phyloP scores from a whole-genome alignment of 1,140 invertebrate species.

The Drosophila ficusphila region DNA sequence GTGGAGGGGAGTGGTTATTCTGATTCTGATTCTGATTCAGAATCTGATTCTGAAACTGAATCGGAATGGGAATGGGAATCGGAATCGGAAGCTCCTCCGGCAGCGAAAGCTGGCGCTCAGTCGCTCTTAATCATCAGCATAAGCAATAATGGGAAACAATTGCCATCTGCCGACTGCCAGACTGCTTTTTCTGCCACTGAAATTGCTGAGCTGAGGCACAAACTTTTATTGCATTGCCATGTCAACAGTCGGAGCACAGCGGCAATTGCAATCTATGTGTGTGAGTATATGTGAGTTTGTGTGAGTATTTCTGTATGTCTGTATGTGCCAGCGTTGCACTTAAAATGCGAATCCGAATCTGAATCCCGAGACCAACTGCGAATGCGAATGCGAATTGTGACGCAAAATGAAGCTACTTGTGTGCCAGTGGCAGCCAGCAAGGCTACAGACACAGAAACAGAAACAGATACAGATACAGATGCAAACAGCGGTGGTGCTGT shows the following conservation, averaged over 20 bases:
- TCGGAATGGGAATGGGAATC: constrained; percentile 1
- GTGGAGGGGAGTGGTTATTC: background rate
- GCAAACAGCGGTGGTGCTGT: constrained; percentile 33
- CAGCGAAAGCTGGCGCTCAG: constrained; percentile 34
- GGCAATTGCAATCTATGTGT: constrained; percentile 65
- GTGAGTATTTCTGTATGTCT: no score
- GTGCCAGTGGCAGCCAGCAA: constrained; percentile 46
- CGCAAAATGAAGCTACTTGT: constrained; percentile 81
- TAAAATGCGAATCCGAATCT: constrained; percentile 68
- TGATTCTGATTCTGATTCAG: constrained; percentile 4
- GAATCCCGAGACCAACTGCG: no score
- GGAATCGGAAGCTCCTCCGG: constrained; percentile 18
- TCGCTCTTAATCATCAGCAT: constrained; percentile 79
- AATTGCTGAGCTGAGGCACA: constrained; percentile 62
- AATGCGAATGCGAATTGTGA: constrained; percentile 70
- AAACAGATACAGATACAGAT: constrained; percentile 28
- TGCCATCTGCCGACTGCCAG: constrained; percentile 57
- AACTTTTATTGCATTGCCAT: constrained; percentile 82
- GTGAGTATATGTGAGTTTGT: constrained; percentile 13
- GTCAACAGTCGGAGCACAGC: constrained; percentile 61
- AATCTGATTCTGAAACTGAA: background rate
- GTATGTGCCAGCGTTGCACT: constrained; percentile 55
- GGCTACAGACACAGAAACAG: constrained; percentile 34
- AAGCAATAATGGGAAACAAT: constrained; percentile 81
- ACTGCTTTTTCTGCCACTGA: constrained; percentile 49